These are phyloP conservation scores for Sorex araneus DNA, from an alignment of 2,113 vertebrate species.

Conservation along the genomic window DNA sequence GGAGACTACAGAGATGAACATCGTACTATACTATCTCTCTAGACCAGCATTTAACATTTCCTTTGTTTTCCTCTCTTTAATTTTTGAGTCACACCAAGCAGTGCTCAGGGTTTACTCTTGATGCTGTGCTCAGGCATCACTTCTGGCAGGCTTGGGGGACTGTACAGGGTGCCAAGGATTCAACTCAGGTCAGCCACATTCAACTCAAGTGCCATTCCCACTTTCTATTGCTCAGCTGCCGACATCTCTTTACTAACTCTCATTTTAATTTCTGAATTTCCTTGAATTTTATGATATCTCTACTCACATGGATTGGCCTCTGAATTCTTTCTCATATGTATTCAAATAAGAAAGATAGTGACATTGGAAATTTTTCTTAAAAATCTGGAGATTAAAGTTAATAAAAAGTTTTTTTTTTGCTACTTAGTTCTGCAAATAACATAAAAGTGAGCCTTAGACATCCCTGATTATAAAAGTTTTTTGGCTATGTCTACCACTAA, in stretches of 20 bases:
- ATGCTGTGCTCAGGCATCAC: no score
- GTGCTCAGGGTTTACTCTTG: no score
- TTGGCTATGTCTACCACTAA: neutral
- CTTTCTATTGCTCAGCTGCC: no score
- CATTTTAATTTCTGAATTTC: slow-evolving; percentile 14
- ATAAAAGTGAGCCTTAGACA: neutral
- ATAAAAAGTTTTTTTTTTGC: neutral
- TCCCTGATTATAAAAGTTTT: neutral
- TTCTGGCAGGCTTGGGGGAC: no score
- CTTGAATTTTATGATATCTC: slow-evolving; percentile 40
- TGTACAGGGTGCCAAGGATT: no score
- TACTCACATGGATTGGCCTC: slow-evolving; percentile 17
- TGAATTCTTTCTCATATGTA: neutral
- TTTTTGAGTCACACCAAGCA: no score
- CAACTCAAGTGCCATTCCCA: no score
- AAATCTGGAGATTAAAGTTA: slow-evolving; percentile 3
- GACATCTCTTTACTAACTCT: neutral
- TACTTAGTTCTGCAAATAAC: slow-evolving; percentile 1
- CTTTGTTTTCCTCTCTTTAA: no score
- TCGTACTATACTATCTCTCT: no score
- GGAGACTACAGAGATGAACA: no score
- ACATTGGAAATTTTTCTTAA: slow-evolving; percentile 27
- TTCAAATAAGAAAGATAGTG: neutral
- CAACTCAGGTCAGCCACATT: no score
- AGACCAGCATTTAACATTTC: no score